Base-by-base conservation (phyloP, 1,140 invertebrate species). In the Myzus persicae region DNA sequence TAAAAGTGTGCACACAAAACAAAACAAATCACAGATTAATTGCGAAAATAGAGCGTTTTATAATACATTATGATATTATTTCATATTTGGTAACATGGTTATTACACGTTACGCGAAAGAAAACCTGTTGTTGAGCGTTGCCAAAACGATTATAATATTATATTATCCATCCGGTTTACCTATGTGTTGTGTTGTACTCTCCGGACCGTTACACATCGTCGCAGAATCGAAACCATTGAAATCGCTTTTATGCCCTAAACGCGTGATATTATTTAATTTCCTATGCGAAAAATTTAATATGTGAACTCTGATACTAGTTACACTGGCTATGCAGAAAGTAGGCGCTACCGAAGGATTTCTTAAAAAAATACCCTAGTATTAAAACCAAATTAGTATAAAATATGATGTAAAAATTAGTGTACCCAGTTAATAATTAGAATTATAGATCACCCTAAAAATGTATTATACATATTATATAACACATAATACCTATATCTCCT, bases 1-100 rank as follows among this genome's bases (percentile, higher is more conserved):
- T 98, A 95, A 94, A 96, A 88, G 18, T 40, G 42, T 31, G 31
- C 26, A 36, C 40, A 26, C 40, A 46, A 46, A 42, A 42, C 7
- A 4, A 26, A 84, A 84, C 8, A 42, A 2, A 26, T 42, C 24
- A 76, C 5, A 76, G 59, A 76, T 76, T 18, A 76, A n/a, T 76
- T n/a, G 31, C 31, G 9, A 36, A 76, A 76, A 76, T 76, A n/a
- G 59, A 36, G 14, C 14, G 31, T 18, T n/a, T 14, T 67, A n/a
- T n/a, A 18, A 67, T 67, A n/a, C 18, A 36, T 18, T 76, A 76
- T 14, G 11, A n/a, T n/a, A 76, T n/a, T 76, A 76, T 76, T 76
- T 76, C 59, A 76, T 76, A 54, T 76, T 76, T 76, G 31, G 59
- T 76, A 76, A n/a, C 31, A 76, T n/a, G 31, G 11, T n/a, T 76